These are phyloP conservation scores for Amphimallon solstitiale DNA, from an alignment of 2,888 invertebrate species.

Conservation along the genomic window DNA sequence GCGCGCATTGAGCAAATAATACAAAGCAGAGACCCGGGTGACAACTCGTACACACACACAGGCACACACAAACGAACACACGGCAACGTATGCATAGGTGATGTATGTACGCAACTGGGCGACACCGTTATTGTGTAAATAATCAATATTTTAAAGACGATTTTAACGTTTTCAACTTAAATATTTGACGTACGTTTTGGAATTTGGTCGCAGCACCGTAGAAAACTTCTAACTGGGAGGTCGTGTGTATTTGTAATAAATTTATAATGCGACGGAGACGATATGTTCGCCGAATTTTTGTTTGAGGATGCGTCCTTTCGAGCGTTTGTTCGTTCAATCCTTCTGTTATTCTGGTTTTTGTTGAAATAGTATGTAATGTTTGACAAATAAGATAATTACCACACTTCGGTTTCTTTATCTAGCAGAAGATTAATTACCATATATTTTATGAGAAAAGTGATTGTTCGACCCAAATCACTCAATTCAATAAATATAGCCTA, in stretches of 20 bases:
- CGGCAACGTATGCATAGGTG: no score
- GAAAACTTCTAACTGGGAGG: conserved; percentile 16
- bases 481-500: no score
- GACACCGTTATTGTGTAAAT: no score
- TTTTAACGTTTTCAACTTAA: conserved; percentile 9
- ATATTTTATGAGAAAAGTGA: no score
- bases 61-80: no score
- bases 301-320: neutral
- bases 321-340: neutral
- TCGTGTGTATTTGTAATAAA: conserved; percentile 14
- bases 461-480: no score
- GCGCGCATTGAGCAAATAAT: conserved; percentile 16
- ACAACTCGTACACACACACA: no score
- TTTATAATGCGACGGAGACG: conserved; percentile 6
- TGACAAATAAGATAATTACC: neutral
- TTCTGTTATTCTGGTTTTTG: conserved; percentile 2
- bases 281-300: conserved; percentile 1
- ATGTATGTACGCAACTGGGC: no score
- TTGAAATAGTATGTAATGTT: neutral
- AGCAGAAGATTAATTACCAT: no score
- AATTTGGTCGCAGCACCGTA: neutral
- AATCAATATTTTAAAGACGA: no score
- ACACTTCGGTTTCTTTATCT: no score
- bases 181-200: conserved; percentile 12
- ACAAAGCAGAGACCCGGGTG: neutral